Percentiles rank a stretch among this genome's conserved stretches.
Evolutionary conservation across 2,888 invertebrate genomes (phyloP).

Genomic region (Colletes collaris): DNA sequence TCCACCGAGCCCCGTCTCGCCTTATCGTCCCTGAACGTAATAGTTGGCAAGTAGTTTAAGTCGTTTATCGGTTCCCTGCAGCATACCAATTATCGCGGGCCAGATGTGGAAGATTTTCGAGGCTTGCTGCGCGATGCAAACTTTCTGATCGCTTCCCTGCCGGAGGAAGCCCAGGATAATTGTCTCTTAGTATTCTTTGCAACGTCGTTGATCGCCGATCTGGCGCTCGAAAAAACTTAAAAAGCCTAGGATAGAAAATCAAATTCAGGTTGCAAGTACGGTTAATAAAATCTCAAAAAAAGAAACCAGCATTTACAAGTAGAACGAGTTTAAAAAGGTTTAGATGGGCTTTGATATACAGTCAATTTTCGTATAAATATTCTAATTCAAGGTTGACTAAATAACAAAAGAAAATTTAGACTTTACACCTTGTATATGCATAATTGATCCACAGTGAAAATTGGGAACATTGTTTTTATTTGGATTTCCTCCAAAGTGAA

Average conservation of each 20-base stretch:
- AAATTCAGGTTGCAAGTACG: no score
- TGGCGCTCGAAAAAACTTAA: background rate
- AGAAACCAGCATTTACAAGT: no score
- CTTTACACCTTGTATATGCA: no score
- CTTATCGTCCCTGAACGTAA: conserved; percentile 30
- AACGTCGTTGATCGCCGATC: conserved; percentile 5
- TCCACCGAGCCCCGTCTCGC: conserved; percentile 4
- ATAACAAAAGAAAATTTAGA: no score
- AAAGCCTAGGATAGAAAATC: background rate
- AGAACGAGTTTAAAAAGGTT: no score
- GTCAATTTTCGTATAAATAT: no score
- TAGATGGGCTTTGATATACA: no score
- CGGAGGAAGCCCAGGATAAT: background rate
- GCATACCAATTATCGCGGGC: conserved; percentile 39
- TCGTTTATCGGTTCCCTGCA: conserved; percentile 50
- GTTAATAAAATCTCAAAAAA: no score
- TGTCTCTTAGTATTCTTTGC: background rate
- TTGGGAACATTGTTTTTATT: no score
- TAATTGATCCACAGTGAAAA: no score
- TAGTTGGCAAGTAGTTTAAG: conserved; percentile 41
- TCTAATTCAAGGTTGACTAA: no score
- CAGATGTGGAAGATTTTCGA: conserved; percentile 35
- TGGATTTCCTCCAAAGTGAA: no score
- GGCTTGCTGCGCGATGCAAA: background rate
- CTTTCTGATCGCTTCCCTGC: conserved; percentile 1